Evolutionary conservation across 2,113 vertebrate species (phyloP).

Genomic region (Xiphias gladius): DNA sequence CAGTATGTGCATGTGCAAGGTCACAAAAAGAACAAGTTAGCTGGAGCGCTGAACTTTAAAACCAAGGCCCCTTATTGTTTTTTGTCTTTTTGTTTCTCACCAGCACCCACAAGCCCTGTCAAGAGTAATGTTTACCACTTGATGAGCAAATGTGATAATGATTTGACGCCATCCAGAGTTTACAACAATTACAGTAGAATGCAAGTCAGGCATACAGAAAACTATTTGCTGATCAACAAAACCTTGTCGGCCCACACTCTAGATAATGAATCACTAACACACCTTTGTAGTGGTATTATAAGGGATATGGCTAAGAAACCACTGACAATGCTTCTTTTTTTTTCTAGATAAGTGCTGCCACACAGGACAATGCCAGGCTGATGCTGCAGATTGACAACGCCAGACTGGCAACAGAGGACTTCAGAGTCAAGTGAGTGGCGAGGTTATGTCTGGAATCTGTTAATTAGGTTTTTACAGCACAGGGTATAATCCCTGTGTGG

Average conservation of each 20-base stretch:
- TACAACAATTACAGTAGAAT: not conserved
- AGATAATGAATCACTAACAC: not conserved
- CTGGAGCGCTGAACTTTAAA: not conserved
- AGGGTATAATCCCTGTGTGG: not conserved
- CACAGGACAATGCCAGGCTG: constrained; percentile 82
- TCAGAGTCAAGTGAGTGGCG: constrained; percentile 88
- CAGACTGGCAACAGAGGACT: constrained; percentile 89
- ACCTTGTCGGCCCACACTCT: not conserved
- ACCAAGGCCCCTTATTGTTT: not conserved
- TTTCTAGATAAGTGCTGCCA: constrained; percentile 82
- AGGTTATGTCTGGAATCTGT: not conserved
- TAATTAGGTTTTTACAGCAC: too few relatives aligned
- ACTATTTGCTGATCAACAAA: not conserved
- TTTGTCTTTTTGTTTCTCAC: too few relatives aligned
- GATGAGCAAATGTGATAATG: not conserved
- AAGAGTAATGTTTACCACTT: too few relatives aligned
- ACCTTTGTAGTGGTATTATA: not conserved
- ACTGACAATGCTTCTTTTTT: not conserved
- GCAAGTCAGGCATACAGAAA: not conserved
- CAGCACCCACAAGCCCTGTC: not conserved
- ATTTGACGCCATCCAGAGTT: not conserved
- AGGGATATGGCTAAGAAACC: not conserved
- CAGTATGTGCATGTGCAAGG: not conserved
- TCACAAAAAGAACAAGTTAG: not conserved
- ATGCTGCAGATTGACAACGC: constrained; percentile 90